A percentile compares a stretch with the other conserved stretches of the same genome.
phyloP scores from a whole-genome alignment of 2,797 vertebrate genomes.

The Pygocentrus nattereri region DNA sequence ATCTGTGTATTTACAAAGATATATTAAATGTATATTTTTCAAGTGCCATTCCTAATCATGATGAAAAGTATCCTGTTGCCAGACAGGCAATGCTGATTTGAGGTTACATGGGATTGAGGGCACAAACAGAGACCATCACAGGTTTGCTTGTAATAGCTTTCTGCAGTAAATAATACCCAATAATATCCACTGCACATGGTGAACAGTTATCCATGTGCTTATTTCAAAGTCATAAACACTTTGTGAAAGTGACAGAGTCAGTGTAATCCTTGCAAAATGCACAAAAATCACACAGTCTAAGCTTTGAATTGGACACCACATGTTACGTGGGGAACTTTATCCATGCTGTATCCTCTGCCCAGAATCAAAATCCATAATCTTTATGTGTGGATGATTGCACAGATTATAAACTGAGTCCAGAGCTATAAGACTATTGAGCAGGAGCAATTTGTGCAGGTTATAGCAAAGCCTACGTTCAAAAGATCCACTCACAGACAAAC shows the following conservation, averaged over 20 bases:
- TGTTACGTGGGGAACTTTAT: background rate
- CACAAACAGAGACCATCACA: background rate
- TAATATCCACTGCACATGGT: background rate
- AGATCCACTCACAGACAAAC: constrained; percentile 37
- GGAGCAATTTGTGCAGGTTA: constrained; percentile 38
- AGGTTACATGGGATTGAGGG: too few species aligned
- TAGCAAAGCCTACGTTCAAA: constrained; percentile 13
- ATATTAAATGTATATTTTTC: too few species aligned
- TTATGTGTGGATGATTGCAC: constrained; percentile 17
- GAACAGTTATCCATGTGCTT: background rate
- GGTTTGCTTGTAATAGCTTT: background rate
- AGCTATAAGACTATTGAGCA: constrained; percentile 6
- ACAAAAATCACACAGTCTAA: background rate
- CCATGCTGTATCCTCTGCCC: background rate
- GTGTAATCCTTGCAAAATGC: background rate
- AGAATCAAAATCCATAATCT: background rate
- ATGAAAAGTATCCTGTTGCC: background rate
- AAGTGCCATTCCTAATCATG: background rate
- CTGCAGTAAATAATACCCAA: background rate
- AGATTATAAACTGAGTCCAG: constrained; percentile 20
- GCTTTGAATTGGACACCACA: background rate
- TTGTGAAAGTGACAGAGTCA: background rate
- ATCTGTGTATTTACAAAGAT: background rate
- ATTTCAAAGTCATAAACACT: background rate
- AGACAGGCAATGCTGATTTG: background rate